Base-by-base conservation (phyloP, 2,888 invertebrate species). In the Octonoba sinensis region DNA sequence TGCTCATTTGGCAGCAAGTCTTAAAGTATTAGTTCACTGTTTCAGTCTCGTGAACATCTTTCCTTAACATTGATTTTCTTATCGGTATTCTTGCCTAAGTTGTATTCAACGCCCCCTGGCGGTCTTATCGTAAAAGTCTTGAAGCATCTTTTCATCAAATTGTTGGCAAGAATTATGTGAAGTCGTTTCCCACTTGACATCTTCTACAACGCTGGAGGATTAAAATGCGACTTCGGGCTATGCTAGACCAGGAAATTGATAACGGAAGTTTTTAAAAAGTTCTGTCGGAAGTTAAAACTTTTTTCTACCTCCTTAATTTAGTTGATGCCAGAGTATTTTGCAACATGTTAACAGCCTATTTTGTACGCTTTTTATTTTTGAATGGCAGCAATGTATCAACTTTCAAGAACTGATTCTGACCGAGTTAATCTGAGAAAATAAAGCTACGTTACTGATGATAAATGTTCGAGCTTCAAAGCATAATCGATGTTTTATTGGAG, bases 1-100 rank as follows among this genome's bases (percentile, higher is more conserved):
- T 22, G 44, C 69, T 16, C 18, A 54, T 54, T 54, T 22, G 56
- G 36, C 2, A 36, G 15, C 1, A 51, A 44, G 4, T 44, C 59
- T 71, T 56, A 59, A 70, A 70, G 36, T 70, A 44, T 12, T 59
- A 44, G 56, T 56, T 24, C 62, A 62, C 54, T 46, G 60, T 62
- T 36, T 18, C 4, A 22, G 36, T 27, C n/a, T 65, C 65, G 65
- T 73, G 65, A 73, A 73, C 73, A 65, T 18, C 36, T 65, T 65
- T 65, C 46, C 36, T 44, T 22, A 56, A 64, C 73, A 73, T 73
- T 73, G 73, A 64, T 65, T 65, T 64, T 47, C 73, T 73, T 73
- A 73, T 73, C 73, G 62, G 62, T 46, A 8, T 64, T 64, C 18
- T 15, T 64, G 72, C 51, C 72, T 47, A 36, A 36, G 36, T 47